phyloP scores from a whole-genome alignment of 2,797 vertebrate species.

The Masticophis lateralis region DNA sequence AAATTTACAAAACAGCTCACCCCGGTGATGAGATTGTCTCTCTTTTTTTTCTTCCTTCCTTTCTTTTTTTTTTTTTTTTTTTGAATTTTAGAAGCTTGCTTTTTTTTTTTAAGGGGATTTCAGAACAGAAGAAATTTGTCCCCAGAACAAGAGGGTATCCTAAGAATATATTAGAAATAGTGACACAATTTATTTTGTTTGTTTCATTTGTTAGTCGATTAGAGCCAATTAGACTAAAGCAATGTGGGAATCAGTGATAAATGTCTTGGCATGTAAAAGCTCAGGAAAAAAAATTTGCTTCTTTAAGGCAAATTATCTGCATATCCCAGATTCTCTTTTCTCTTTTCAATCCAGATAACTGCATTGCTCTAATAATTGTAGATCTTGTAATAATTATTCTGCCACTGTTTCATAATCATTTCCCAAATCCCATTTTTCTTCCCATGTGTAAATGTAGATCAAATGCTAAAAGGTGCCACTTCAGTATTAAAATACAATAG shows the following conservation, averaged over 20 bases:
- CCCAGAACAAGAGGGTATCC: background rate
- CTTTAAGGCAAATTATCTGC: background rate
- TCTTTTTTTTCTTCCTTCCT: too few relatives aligned
- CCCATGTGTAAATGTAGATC: background rate
- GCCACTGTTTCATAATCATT: constrained; percentile 22
- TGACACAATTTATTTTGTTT: background rate
- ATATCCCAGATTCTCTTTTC: background rate
- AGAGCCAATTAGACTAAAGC: background rate
- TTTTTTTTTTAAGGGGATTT: background rate
- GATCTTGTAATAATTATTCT: background rate
- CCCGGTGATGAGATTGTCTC: background rate
- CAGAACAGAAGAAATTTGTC: background rate
- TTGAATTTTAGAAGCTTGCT: background rate
- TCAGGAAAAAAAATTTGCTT: background rate
- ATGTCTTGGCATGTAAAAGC: background rate
- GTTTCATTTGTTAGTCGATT: background rate
- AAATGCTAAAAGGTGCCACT: background rate
- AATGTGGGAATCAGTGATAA: background rate
- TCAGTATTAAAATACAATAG: background rate
- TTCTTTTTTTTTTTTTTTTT: background rate
- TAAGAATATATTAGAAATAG: background rate
- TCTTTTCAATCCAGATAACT: background rate
- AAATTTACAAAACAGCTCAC: background rate
- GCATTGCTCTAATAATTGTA: background rate
- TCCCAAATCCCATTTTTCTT: constrained; percentile 19